These are phyloP conservation scores for Drosophila aldrichi DNA, from an alignment of 2,888 invertebrate genomes.

Conservation along the genomic window DNA sequence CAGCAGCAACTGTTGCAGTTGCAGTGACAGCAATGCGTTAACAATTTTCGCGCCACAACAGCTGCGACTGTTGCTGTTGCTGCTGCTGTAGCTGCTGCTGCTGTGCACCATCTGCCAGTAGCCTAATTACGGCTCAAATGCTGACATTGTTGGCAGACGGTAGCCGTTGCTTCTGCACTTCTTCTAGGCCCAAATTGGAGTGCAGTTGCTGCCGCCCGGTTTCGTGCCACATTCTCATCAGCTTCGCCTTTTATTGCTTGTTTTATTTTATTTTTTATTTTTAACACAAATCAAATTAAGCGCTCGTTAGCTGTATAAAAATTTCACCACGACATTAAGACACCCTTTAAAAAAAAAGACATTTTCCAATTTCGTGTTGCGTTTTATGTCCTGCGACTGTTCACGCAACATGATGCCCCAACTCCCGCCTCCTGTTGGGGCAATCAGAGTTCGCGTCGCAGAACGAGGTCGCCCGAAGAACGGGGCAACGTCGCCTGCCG, in stretches of 20 bases:
- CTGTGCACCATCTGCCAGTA: constrained; percentile 56
- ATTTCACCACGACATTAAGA: constrained; percentile 66
- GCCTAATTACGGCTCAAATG: constrained; percentile 77
- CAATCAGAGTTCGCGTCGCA: constrained; percentile 64
- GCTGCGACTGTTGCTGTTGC: constrained; percentile 42
- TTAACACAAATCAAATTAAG: constrained; percentile 72
- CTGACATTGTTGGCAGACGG: constrained; percentile 68
- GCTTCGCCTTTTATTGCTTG: constrained; percentile 16
- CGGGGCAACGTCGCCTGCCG: constrained; percentile 36
- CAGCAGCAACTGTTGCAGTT: constrained; percentile 28
- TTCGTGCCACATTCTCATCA: constrained; percentile 70
- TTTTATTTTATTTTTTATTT: constrained; percentile 13
- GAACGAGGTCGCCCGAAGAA: constrained; percentile 68
- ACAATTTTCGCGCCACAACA: constrained; percentile 75
- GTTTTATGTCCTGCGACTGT: constrained; percentile 44
- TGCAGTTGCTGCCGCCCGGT: constrained; percentile 30
- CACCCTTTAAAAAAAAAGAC: constrained; percentile 26
- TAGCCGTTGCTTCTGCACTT: constrained; percentile 54
- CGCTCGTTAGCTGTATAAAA: constrained; percentile 63
- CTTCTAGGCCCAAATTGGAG: constrained; percentile 43
- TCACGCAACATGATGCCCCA: constrained; percentile 5
- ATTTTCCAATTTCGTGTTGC: constrained; percentile 21
- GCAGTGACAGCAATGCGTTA: constrained; percentile 77
- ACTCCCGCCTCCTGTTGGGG: not conserved
- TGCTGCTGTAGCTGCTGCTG: constrained; percentile 1